Conservation (phyloP, 2,888 invertebrate genomes). For the Ormyrus nitidulus region DNA sequence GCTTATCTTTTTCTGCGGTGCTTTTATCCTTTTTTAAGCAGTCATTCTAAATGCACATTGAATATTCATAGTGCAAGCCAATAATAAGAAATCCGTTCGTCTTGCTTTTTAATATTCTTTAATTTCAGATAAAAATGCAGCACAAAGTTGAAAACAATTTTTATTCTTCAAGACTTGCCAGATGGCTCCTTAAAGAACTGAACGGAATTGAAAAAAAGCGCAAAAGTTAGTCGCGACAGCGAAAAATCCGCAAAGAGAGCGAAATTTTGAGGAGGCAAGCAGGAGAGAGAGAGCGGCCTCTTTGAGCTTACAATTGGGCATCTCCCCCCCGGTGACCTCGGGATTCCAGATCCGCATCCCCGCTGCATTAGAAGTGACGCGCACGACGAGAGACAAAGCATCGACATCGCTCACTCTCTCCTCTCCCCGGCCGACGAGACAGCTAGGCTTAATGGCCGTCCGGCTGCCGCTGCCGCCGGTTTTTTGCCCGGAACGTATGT, state of each 20-base stretch:
- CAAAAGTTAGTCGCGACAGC: background rate
- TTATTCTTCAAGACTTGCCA: no score
- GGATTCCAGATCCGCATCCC: slow-evolving; percentile 38
- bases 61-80: no score
- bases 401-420: slow-evolving; percentile 41
- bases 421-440: slow-evolving; percentile 54
- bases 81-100: no score
- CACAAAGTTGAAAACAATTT: no score
- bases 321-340: slow-evolving; percentile 42
- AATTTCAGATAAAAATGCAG: no score
- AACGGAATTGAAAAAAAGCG: background rate
- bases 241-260: background rate
- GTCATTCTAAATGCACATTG: no score
- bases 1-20: no score
- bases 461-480: background rate
- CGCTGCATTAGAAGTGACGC: slow-evolving; percentile 49
- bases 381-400: slow-evolving; percentile 47
- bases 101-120: no score
- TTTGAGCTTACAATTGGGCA: no score
- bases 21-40: no score
- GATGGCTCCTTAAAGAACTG: no score
- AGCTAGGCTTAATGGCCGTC: slow-evolving; percentile 23
- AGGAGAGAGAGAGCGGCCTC: background rate
- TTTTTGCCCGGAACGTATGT: slow-evolving; percentile 38
- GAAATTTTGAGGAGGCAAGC: background rate